phyloP scores from a whole-genome alignment of 2,797 vertebrate genomes.

The Artibeus jamaicensis region DNA sequence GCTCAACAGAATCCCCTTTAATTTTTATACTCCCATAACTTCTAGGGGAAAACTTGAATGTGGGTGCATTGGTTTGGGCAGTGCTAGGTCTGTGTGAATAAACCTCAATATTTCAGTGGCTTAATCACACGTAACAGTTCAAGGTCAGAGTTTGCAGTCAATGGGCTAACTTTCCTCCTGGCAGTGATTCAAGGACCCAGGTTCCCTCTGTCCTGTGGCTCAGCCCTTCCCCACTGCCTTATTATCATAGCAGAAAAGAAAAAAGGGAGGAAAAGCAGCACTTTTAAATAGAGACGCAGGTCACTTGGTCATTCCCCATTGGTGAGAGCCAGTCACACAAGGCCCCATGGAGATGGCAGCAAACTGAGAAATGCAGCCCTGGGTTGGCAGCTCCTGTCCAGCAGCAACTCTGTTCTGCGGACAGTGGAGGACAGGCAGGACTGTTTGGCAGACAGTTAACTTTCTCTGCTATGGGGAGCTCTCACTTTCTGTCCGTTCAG shows the following conservation, averaged over 20 bases:
- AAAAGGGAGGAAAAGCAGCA: background rate
- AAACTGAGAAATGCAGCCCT: background rate
- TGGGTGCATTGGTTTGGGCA: background rate
- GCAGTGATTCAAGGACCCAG: background rate
- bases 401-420: fast-evolving
- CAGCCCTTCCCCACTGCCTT: background rate
- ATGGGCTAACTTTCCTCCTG: background rate
- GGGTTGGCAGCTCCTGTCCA: background rate
- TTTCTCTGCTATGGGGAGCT: background rate
- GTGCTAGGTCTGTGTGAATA: background rate
- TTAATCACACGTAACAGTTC: background rate
- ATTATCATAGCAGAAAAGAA: background rate
- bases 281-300: background rate
- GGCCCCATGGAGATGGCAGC: background rate
- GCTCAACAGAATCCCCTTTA: background rate
- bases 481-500: background rate
- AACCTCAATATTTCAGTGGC: background rate
- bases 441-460: background rate
- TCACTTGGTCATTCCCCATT: background rate
- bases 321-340: background rate
- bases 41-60: background rate
- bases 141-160: background rate
- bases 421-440: background rate
- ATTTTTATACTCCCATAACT: background rate
- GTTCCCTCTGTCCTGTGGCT: background rate